Evolutionary conservation across 2,113 vertebrate species (phyloP), one percentile per base, ranked within the genome.

Genomic region (Progne subis): DNA sequence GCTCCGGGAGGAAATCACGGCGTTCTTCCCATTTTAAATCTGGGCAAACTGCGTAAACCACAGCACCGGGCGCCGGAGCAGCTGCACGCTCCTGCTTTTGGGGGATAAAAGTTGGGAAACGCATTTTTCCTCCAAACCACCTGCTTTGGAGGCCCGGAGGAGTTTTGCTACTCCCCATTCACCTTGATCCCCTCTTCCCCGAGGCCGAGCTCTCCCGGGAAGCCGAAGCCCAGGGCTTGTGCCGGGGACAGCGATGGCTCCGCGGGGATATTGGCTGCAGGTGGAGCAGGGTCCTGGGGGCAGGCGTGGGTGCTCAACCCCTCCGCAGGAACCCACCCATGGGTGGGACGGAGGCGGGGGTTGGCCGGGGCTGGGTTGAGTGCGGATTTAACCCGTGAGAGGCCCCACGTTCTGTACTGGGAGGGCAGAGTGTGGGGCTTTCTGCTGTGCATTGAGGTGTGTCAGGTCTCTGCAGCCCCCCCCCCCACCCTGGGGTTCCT

Each of bases 31-130:
- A 0, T 25, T 56, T 67, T 12, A 41, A 55, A 63, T 24, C 47
- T 6, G 50, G 56, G 39, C 60, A 84, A 69, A 61, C 64, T 6
- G 60, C 50, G 69, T 47, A 41, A 41, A 65, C 2, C 0, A 28
- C 37, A 25, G 46, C 0, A 0, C 2, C 1, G 2, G 15, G 32
- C 4, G 11, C 23, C 28, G 6, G 53, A 31, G 41, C 0, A 0
- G 29, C 47, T 1, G 3, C 3, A 0, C 34, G 3, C 28, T 11
- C 29, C 21, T 0, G 3, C 37, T 72, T 78, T 39, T 3, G 5
- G 26, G 44, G 8, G 3, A 53, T 9, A 65, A 69, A 70, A 12
- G 34, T 28, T 41, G 46, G n/a, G 70, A 83, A 86, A 19, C 1
- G 2, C 3, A 3, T 34, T 81, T 89, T 55, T 3, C 7, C 77